Percentiles rank a stretch among this genome's conserved stretches.
Conservation (phyloP, 2,888 invertebrate genomes). For the Rapana venosa region DNA sequence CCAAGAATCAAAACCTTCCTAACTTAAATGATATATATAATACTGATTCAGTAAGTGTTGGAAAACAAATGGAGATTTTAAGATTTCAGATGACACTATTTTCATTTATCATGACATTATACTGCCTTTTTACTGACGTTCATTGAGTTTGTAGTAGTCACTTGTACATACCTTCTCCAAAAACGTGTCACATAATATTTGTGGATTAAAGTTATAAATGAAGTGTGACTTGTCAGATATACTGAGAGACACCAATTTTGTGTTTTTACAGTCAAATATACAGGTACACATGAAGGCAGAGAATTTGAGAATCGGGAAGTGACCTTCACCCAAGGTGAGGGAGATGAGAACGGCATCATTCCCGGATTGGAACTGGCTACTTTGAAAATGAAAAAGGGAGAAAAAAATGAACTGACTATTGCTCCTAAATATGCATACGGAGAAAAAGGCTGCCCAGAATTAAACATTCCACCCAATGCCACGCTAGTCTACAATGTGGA, state of each 20-base stretch:
- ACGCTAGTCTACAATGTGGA: conserved; percentile 85
- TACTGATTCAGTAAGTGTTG: too few species aligned
- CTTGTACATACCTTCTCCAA: too few species aligned
- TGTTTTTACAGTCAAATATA: conserved; percentile 85
- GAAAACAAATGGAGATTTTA: too few species aligned
- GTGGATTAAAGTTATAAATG: too few species aligned
- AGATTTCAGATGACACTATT: too few species aligned
- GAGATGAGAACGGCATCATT: conserved; percentile 86
- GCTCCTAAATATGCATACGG: conserved; percentile 91
- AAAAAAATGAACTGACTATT: conserved; percentile 84
- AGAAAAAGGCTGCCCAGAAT: conserved; percentile 83
- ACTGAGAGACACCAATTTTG: not conserved
- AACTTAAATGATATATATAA: too few species aligned
- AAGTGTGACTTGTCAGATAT: too few species aligned
- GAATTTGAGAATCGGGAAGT: conserved; percentile 90
- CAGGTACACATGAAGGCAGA: conserved; percentile 84
- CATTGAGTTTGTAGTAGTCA: not conserved
- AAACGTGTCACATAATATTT: too few species aligned
- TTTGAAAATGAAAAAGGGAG: conserved; percentile 88
- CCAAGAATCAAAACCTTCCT: too few species aligned
- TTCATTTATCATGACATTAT: too few species aligned
- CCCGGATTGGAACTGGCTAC: conserved; percentile 82
- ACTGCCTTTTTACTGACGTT: too few species aligned
- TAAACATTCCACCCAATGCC: conserved; percentile 88
- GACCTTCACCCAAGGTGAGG: conserved; percentile 91